Conservation (phyloP, 2,797 vertebrate species). For the Tadarida brasiliensis region DNA sequence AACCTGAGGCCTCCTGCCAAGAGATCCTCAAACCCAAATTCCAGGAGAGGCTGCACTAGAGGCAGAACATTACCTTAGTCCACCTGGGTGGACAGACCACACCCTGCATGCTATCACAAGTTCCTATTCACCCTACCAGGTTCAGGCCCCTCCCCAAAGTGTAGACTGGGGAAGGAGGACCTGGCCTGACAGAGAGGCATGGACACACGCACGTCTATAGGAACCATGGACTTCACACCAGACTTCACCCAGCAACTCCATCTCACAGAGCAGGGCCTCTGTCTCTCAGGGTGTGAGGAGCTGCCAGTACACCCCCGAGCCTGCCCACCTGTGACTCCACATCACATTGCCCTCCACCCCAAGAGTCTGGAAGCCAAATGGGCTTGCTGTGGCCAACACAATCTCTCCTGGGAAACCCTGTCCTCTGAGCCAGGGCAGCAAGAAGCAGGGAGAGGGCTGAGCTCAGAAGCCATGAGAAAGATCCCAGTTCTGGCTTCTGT, state of each 20-base stretch:
- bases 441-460: fast-evolving
- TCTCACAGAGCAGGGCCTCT: not conserved
- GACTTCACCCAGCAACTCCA: fast-evolving
- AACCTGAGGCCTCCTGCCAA: not conserved
- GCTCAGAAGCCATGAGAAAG: not conserved
- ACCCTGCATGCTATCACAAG: not conserved
- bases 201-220: fast-evolving
- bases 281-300: not conserved
- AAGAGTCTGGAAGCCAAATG: not conserved
- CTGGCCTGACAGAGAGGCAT: not conserved
- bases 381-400: not conserved
- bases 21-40: not conserved
- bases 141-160: not conserved
- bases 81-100: not conserved
- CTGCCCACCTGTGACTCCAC: not conserved
- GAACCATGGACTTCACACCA: too few species aligned
- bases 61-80: not conserved
- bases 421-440: not conserved
- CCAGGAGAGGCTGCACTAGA: not conserved
- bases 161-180: not conserved
- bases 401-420: not conserved
- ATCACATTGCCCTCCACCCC: too few species aligned
- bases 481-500: not conserved
- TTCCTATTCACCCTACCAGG: too few species aligned
- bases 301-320: not conserved